Base-by-base conservation (phyloP, 2,797 vertebrate species). In the Gorsachius magnificus region DNA sequence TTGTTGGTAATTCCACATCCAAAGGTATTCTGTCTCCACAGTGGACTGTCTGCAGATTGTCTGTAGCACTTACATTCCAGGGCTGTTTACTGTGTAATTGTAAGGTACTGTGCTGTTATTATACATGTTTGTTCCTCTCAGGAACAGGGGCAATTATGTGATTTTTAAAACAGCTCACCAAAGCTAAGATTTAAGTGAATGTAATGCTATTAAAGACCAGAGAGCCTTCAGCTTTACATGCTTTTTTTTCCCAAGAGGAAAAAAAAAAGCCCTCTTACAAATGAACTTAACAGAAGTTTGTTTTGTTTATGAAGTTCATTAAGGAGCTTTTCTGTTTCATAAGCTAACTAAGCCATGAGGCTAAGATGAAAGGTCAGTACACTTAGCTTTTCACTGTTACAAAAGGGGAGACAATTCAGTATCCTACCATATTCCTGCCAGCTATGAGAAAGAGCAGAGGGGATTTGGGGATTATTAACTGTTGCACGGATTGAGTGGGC, bases 271-370 rank as follows among this genome's bases (percentile, higher is more conserved):
- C 35, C 41, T 75, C 66, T 89, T 84, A 78, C 58, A 76, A 69
- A 92, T 91, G 58, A 94, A 92, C 36, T 58, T 65, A 95, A 97
- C 83, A 93, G 69, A 93, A 87, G 83, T 95, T 96, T 95, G 71
- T 97, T 97, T 97, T 97, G 89, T 93, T 97, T 94, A 91, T 95
- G 45, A 95, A 94, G 91, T 95, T 97, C 84, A 36, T 76, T 96
- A 97, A 96, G 93, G 66, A 95, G 87, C 95, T 97, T 97, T 97
- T 90, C 92, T 94, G 79, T 97, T 98, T 97, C 93, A 91, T 96
- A 96, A 97, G 96, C 92, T 93, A 94, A 79, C 86, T 95, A 96
- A 93, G 45, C 89, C 77, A 31, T 60, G 76, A 90, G 74, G 91
- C 95, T 95, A 93, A 95, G 95, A 89, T 90, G 95, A 78, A 87